These are phyloP conservation scores for Philaenus spumarius DNA, from an alignment of 1,140 invertebrate species.

Conservation along the genomic window DNA sequence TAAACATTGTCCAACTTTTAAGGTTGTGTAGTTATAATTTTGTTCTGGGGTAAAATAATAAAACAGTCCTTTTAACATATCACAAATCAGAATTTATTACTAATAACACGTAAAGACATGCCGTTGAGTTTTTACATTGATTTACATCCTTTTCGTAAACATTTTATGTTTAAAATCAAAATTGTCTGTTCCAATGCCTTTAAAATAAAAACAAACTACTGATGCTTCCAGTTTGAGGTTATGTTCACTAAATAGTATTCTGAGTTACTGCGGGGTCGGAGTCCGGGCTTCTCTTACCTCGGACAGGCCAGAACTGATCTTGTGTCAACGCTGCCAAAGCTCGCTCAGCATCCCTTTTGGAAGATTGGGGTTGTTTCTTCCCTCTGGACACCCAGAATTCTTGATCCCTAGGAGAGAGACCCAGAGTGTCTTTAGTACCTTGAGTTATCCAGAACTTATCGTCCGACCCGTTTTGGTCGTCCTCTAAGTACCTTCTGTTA, in stretches of 20 bases:
- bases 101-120: no score
- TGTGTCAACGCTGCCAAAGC: background rate
- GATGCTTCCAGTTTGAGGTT: no score
- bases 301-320: conserved; percentile 12
- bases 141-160: no score
- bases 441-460: conserved; percentile 12
- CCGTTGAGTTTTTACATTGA: no score
- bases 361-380: conserved; percentile 3
- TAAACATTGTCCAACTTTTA: no score
- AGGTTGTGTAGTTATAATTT: no score
- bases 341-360: background rate
- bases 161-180: no score
- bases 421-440: conserved; percentile 7
- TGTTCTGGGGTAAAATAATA: no score
- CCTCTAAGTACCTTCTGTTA: conserved; percentile 13
- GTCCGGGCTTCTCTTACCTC: conserved; percentile 4
- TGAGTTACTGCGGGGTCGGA: background rate
- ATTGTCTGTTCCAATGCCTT: no score
- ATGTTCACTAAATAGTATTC: background rate
- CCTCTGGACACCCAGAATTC: conserved; percentile 18
- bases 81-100: no score
- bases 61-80: no score
- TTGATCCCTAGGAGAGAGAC: conserved; percentile 2
- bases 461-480: background rate
- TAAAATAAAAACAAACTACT: no score